A percentile compares a stretch with the other conserved stretches of the same genome.
Conservation (phyloP, 2,113 vertebrate species). For the Saccopteryx bilineata region DNA sequence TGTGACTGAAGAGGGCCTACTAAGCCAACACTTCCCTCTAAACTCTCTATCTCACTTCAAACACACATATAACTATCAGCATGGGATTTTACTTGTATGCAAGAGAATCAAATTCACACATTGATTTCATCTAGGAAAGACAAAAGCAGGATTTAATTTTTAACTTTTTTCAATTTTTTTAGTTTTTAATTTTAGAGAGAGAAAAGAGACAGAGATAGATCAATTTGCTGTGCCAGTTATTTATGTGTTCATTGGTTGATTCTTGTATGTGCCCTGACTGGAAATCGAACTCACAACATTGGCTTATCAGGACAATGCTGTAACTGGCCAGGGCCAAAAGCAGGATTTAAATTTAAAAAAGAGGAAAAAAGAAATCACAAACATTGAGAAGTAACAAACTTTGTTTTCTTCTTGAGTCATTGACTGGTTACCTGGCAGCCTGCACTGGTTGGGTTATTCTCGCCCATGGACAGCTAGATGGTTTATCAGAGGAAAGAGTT, state of each 20-base stretch:
- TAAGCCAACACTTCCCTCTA: slow-evolving; percentile 25
- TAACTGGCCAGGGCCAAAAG: neutral
- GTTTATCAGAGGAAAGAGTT: neutral
- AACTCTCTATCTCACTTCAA: neutral
- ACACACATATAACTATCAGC: neutral
- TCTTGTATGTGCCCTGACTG: too few species aligned
- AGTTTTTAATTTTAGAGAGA: too few species aligned
- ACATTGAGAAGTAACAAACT: neutral
- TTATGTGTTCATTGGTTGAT: too few species aligned
- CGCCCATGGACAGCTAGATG: neutral
- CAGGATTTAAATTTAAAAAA: neutral
- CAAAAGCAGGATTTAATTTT: neutral
- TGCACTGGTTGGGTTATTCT: neutral
- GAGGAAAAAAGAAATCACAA: neutral
- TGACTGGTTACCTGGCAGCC: neutral
- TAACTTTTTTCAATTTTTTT: too few species aligned
- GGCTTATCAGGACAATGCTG: too few species aligned
- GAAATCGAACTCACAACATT: too few species aligned
- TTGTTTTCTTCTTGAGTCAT: slow-evolving; percentile 1
- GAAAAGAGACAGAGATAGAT: too few species aligned
- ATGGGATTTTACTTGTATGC: neutral
- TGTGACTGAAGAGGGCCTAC: neutral
- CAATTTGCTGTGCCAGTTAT: too few species aligned
- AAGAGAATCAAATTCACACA: neutral
- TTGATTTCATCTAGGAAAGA: slow-evolving; percentile 1